Evolutionary conservation across 2,888 invertebrate genomes (phyloP).

Genomic region (Pyralis farinalis): DNA sequence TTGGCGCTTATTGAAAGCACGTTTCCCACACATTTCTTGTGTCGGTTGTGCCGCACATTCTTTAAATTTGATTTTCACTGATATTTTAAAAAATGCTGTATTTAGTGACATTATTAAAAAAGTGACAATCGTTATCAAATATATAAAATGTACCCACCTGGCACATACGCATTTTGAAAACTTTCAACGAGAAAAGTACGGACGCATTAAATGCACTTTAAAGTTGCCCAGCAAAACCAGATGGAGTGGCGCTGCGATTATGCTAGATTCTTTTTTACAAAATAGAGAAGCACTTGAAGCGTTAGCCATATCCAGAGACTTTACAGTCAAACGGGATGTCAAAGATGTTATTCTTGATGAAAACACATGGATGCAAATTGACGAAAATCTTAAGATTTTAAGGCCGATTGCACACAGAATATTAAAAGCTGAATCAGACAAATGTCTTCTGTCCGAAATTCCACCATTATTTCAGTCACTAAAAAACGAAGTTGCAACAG

Average conservation of each 20-base stretch:
- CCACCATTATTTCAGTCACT: not conserved
- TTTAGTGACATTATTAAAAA: too few species aligned
- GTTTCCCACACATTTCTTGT: too few species aligned
- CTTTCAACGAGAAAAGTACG: too few species aligned
- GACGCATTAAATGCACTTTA: not conserved
- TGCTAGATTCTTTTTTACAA: not conserved
- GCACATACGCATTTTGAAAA: too few species aligned
- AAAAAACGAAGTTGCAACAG: not conserved
- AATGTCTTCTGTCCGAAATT: not conserved
- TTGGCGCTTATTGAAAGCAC: too few species aligned
- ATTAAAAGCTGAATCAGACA: not conserved
- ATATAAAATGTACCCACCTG: conserved; percentile 1
- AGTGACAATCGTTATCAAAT: not conserved
- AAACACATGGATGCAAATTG: not conserved
- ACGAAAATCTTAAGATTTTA: not conserved
- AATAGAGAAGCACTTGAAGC: conserved; percentile 4
- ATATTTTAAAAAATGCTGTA: too few species aligned
- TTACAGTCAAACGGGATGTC: not conserved
- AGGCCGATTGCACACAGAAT: not conserved
- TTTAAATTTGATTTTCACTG: too few species aligned
- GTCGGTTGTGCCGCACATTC: too few species aligned
- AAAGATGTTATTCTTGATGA: not conserved
- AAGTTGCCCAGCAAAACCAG: conserved; percentile 1
- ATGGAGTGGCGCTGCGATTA: not conserved
- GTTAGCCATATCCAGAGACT: not conserved